phyloP scores from a whole-genome alignment of 1,140 invertebrate genomes.

The Zeugodacus cucurbitae region DNA sequence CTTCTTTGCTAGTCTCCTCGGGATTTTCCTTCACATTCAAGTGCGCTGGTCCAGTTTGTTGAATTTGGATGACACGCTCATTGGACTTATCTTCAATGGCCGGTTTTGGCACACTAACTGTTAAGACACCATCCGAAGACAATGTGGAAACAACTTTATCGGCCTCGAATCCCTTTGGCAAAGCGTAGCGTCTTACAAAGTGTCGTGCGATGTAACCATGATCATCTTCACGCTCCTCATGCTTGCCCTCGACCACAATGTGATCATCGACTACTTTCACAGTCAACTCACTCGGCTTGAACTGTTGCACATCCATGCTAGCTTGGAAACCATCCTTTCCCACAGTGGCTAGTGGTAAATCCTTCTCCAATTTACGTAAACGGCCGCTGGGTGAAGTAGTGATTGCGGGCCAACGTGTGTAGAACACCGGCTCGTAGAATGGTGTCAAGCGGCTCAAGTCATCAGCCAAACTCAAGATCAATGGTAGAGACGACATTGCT shows the following conservation, averaged over 20 bases:
- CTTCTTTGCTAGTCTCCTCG: conserved; percentile 44
- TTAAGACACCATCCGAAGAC: conserved; percentile 80
- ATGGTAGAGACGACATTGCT: conserved; percentile 56
- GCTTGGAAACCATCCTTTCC: conserved; percentile 76
- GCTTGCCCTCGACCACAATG: conserved; percentile 78
- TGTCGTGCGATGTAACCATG: conserved; percentile 80
- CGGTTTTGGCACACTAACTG: conserved; percentile 72
- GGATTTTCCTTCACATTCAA: conserved; percentile 61
- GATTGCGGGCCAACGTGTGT: conserved; percentile 40
- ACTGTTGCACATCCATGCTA: conserved; percentile 86
- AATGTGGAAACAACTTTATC: conserved; percentile 75
- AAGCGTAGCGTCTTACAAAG: conserved; percentile 76
- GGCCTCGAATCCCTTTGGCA: conserved; percentile 76
- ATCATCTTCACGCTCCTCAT: conserved; percentile 80
- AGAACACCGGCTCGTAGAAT: conserved; percentile 34
- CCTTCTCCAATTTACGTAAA: conserved; percentile 26
- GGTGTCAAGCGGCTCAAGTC: conserved; percentile 56
- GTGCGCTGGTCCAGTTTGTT: conserved; percentile 65
- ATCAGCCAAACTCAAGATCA: conserved; percentile 57
- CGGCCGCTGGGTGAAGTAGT: conserved; percentile 44
- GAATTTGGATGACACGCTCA: conserved; percentile 66
- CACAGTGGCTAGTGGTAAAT: conserved; percentile 46
- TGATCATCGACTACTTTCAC: conserved; percentile 82
- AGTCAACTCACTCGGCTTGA: conserved; percentile 83
- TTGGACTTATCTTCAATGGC: conserved; percentile 64